Conservation (phyloP, 2,797 vertebrate species). For the Chanos chanos region DNA sequence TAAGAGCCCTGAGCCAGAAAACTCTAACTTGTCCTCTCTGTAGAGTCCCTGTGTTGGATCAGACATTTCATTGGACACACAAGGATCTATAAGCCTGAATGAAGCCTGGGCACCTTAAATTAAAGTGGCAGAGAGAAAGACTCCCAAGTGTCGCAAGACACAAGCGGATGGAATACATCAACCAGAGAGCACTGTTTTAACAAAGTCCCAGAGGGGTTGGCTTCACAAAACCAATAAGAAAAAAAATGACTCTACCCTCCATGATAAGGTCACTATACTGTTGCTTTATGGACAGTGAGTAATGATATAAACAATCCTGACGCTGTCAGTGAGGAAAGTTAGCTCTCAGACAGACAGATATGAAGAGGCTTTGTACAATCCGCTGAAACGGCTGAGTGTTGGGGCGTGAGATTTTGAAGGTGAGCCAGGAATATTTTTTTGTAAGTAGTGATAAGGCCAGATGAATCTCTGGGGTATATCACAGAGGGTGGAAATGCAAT, state of each 20-base stretch:
- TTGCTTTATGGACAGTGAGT: slow-evolving; percentile 22
- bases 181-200: slow-evolving; percentile 35
- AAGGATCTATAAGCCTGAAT: slow-evolving; percentile 40
- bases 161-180: slow-evolving; percentile 26
- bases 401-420: slow-evolving; percentile 16
- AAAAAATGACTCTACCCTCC: not conserved
- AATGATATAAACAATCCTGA: slow-evolving; percentile 24
- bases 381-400: not conserved
- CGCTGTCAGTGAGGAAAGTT: not conserved
- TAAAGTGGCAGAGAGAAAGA: slow-evolving; percentile 35
- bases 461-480: slow-evolving; percentile 36
- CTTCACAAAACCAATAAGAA: slow-evolving; percentile 30
- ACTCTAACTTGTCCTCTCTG: slow-evolving; percentile 26
- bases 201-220: slow-evolving; percentile 39
- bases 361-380: not conserved
- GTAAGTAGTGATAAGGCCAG: slow-evolving; percentile 49
- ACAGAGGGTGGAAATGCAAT: slow-evolving; percentile 26
- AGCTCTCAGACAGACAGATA: slow-evolving; percentile 22
- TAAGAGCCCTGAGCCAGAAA: slow-evolving; percentile 27
- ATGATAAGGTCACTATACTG: slow-evolving; percentile 7
- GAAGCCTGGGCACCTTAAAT: slow-evolving; percentile 30
- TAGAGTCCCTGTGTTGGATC: slow-evolving; percentile 29
- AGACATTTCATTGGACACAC: slow-evolving; percentile 35
- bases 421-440: slow-evolving; percentile 39
- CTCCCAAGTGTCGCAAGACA: slow-evolving; percentile 23